Evolutionary conservation across 2,797 vertebrate genomes (phyloP).

Genomic region (Diglossa cyanea): DNA sequence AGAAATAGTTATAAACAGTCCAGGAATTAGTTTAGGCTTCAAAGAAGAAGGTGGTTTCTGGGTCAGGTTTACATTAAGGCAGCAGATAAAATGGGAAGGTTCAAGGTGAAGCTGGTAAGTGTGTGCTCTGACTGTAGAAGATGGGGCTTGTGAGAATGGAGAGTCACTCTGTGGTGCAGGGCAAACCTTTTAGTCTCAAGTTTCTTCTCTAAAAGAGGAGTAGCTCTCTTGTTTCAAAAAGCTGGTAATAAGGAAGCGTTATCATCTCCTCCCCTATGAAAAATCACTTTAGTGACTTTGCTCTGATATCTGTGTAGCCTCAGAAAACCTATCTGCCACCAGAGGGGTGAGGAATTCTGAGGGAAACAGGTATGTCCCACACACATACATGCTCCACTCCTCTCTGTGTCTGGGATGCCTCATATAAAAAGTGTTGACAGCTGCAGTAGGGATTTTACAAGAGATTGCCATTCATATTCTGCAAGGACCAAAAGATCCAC

Average conservation of each 20-base stretch:
- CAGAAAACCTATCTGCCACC: constrained; percentile 4
- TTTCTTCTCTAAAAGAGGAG: neutral
- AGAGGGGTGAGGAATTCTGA: neutral
- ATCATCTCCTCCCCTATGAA: neutral
- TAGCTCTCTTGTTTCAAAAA: neutral
- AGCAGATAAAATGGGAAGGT: neutral
- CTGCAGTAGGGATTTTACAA: constrained; percentile 56
- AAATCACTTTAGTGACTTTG: neutral
- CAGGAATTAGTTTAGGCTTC: neutral
- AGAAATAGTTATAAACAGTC: neutral
- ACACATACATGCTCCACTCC: neutral
- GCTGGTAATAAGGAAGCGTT: neutral
- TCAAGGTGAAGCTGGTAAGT: neutral
- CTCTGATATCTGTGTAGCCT: neutral
- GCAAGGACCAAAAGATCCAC: constrained; percentile 67
- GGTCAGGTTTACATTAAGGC: neutral
- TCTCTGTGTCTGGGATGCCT: constrained; percentile 53
- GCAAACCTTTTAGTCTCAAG: neutral
- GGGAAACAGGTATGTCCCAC: constrained; percentile 37
- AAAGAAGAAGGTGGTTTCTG: neutral
- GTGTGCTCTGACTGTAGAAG: neutral
- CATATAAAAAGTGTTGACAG: constrained; percentile 55
- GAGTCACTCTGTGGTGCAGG: neutral
- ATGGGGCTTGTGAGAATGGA: neutral
- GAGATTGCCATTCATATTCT: constrained; percentile 71